These are phyloP conservation scores for Neotoma lepida DNA, from an alignment of 2,113 vertebrate species.

Conservation along the genomic window DNA sequence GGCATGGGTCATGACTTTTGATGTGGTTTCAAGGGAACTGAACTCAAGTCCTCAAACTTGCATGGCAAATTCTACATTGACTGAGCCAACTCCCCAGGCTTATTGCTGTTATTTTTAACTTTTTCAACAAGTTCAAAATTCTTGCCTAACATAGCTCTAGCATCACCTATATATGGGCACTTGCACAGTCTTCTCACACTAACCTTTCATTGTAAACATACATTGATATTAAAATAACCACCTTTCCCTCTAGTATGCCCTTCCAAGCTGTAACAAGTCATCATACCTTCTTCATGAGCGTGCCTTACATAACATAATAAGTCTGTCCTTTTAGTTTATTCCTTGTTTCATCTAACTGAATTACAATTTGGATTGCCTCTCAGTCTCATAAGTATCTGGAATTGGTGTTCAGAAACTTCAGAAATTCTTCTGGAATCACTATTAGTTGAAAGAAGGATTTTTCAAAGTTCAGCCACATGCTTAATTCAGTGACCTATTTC, in stretches of 20 bases:
- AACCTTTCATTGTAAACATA: background rate
- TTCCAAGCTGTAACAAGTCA: background rate
- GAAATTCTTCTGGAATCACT: background rate
- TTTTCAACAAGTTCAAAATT: background rate
- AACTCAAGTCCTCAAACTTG: background rate
- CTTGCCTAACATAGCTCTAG: background rate
- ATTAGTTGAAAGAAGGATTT: background rate
- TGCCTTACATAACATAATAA: background rate
- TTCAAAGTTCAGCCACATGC: background rate
- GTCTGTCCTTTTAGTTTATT: background rate
- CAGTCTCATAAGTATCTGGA: background rate
- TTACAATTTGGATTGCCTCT: background rate
- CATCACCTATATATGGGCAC: background rate
- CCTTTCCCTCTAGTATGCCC: background rate
- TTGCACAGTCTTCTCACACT: background rate
- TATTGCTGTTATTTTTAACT: background rate
- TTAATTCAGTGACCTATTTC: background rate
- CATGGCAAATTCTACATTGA: background rate
- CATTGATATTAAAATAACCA: background rate
- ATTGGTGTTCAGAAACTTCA: background rate
- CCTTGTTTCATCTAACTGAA: background rate
- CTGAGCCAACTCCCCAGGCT: background rate
- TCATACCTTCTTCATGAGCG: background rate
- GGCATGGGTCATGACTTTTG: background rate
- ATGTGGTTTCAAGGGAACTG: background rate